Evolutionary conservation across 2,888 invertebrate genomes (phyloP), one percentile per base, ranked within the genome.

Genomic region (Bedellia somnulentella): DNA sequence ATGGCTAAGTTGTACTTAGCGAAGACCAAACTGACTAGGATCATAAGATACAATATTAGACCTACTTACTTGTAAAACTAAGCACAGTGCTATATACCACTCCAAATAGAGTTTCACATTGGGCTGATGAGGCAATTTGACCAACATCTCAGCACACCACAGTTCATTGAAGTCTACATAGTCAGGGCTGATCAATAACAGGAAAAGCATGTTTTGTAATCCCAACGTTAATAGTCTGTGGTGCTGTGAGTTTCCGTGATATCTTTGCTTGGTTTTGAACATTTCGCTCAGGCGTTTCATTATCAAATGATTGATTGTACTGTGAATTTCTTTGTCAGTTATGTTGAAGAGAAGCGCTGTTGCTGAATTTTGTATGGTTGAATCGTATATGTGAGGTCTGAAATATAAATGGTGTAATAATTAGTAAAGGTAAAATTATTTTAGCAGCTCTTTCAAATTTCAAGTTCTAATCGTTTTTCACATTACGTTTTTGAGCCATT

Each of bases 201-300:
- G 49, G 8, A 60, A 42, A 12, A 68, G 38, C 23, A 67, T 40
- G 40, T 57, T 57, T 38, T 73, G 73, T n/a, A 75, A 25, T 1
- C 52, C 52, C 8, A 46, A 47, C 28, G 63, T 46, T 10, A 76
- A 37, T n/a, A 52, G 39, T 36, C 61, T 56, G 37, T 77, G 75
- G 1, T 50, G 36, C 14, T 60, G 54, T 0, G 71, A 71, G 37
- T 70, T 64, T 0, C 57, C 63, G 29, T 76, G 71, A 36, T 77
- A 77, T 25, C 75, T 52, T 31, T 52, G 55, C 39, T 67, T 73
- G 15, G 54, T 58, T 35, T 52, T 58, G 24, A 73, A 57, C 8
- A 47, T 39, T 3, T 49, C 45, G 27, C 64, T 55, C 3, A 67
- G 45, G 42, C 49, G 61, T n/a, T 44, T 47, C 5, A 39, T 58